Conservation (phyloP, 2,888 invertebrate genomes). For the Tetragnatha montana region DNA sequence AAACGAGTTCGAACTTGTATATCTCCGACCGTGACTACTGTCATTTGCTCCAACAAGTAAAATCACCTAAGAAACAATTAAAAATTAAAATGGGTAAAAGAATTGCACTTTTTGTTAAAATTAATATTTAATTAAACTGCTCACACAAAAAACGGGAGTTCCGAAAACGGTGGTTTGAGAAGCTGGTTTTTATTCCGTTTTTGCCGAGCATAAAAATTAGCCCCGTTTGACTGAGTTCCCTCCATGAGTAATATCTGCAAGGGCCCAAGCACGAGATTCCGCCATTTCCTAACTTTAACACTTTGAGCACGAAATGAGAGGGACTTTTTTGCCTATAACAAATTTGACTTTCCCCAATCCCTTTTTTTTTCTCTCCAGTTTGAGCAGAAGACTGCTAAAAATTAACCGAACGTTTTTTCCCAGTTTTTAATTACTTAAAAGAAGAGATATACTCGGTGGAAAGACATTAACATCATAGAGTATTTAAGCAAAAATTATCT, state of each 20-base stretch:
- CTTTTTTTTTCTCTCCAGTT: constrained; percentile 29
- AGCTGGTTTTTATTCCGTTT: constrained; percentile 37
- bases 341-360: constrained; percentile 55
- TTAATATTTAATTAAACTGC: constrained; percentile 70
- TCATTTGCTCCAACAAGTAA: constrained; percentile 60
- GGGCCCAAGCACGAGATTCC: constrained; percentile 55
- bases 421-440: constrained; percentile 64
- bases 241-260: constrained; percentile 50
- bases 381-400: constrained; percentile 59
- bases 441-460: constrained; percentile 38
- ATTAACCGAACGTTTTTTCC: constrained; percentile 65
- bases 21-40: constrained; percentile 43
- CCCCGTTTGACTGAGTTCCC: constrained; percentile 54
- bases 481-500: constrained; percentile 67
- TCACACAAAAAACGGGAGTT: constrained; percentile 41
- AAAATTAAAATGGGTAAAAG: constrained; percentile 58
- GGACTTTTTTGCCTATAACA: constrained; percentile 36
- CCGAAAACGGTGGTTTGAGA: constrained; percentile 15
- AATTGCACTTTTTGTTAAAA: constrained; percentile 66
- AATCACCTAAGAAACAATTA: constrained; percentile 58
- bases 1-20: constrained; percentile 1
- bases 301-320: constrained; percentile 63
- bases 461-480: constrained; percentile 63
- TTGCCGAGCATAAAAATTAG: constrained; percentile 64
- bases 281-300: constrained; percentile 69